phyloP scores from a whole-genome alignment of 1,140 invertebrate genomes.

The Myzus persicae region DNA sequence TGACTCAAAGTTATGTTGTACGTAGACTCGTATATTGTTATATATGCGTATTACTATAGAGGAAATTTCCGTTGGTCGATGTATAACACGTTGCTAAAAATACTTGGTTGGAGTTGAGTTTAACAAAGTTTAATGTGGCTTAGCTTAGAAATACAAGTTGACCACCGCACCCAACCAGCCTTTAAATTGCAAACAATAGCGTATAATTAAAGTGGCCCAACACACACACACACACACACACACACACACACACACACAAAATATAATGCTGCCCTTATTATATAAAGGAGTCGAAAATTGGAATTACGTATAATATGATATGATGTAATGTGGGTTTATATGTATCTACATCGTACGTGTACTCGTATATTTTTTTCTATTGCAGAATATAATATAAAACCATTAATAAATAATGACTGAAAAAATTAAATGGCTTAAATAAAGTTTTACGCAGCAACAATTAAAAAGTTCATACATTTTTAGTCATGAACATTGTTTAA shows the following conservation, averaged over 20 bases:
- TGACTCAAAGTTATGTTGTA: background rate
- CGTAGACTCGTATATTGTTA: background rate
- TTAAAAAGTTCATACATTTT: conserved; percentile 9
- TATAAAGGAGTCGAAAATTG: background rate
- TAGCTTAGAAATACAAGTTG: background rate
- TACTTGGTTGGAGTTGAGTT: background rate
- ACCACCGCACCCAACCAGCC: background rate
- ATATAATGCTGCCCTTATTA: background rate
- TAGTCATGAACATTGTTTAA: background rate
- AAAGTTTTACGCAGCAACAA: background rate
- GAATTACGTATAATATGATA: background rate
- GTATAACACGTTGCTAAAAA: conserved; percentile 2
- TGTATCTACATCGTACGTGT: background rate
- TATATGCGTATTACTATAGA: background rate
- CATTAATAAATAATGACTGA: background rate
- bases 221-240: background rate
- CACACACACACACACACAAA: background rate
- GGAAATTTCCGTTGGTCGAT: background rate
- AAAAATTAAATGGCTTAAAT: conserved; percentile 13
- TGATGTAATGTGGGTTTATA: background rate
- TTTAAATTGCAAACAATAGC: background rate
- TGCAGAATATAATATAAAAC: background rate
- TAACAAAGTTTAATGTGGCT: conserved; percentile 13
- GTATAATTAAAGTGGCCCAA: background rate
- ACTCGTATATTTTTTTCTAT: background rate